A percentile compares a stretch with the other conserved stretches of the same genome.
Conservation (phyloP, 2,888 invertebrate genomes). For the Aspidapion aeneum region DNA sequence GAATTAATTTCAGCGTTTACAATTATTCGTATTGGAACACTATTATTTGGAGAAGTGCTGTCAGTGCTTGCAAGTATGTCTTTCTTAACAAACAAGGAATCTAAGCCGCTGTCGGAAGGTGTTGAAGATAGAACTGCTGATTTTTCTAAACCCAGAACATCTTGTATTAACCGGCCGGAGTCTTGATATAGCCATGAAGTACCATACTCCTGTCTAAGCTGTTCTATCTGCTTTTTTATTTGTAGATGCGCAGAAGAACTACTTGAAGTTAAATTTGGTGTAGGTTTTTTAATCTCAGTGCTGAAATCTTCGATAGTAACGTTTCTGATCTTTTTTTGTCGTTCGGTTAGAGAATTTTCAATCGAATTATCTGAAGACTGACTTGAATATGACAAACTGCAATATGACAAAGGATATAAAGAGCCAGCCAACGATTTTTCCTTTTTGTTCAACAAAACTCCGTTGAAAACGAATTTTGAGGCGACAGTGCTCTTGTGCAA, state of each 20-base stretch:
- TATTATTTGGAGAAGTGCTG: constrained; percentile 3
- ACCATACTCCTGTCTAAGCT: constrained; percentile 55
- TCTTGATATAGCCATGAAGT: constrained; percentile 56
- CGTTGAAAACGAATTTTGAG: constrained; percentile 55
- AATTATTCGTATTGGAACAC: not conserved
- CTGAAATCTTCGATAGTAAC: constrained; percentile 49
- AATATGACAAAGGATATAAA: constrained; percentile 37
- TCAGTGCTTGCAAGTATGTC: not conserved
- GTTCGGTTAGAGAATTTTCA: constrained; percentile 29
- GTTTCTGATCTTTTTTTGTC: constrained; percentile 43
- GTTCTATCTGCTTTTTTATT: constrained; percentile 45
- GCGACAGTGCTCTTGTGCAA: constrained; percentile 54
- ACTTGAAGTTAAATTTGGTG: constrained; percentile 28
- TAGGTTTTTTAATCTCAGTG: constrained; percentile 31
- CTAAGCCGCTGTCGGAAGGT: constrained; percentile 19
- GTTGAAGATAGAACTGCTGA: constrained; percentile 30
- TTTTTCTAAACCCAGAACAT: constrained; percentile 53
- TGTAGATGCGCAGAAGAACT: constrained; percentile 31
- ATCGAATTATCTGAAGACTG: constrained; percentile 27
- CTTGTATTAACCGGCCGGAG: constrained; percentile 49
- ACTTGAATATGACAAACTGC: constrained; percentile 18
- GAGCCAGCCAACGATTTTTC: constrained; percentile 53
- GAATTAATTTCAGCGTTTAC: not conserved
- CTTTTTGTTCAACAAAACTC: constrained; percentile 49
- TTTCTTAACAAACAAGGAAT: constrained; percentile 9